Evolutionary conservation across 2,113 vertebrate species (phyloP), one percentile per base, ranked within the genome.

Genomic region (Polypterus bichir): DNA sequence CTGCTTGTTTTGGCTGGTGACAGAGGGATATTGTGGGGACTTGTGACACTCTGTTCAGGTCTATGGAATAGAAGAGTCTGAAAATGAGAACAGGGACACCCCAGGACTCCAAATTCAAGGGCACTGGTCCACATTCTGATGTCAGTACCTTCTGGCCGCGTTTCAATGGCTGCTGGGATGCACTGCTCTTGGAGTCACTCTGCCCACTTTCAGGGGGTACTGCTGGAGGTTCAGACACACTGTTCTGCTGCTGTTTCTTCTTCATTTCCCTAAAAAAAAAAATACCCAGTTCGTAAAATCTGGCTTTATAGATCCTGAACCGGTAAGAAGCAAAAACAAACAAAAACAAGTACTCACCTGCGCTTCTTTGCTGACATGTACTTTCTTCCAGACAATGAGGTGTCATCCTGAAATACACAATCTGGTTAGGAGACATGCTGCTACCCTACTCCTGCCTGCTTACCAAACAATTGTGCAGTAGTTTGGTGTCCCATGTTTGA

Each of bases 331-430:
- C 27, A 27, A 27, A 27, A 7, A 51, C 49, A 51, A 6, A 7
- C n/a, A n/a, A n/a, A n/a, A 27, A 51, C 49, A 51, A 9, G 9
- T 9, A 51, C 64, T 90, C 77, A 98, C 96, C 93, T 89, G 73
- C 90, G 86, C 79, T 99, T 89, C 74, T 93, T 98, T 69, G 92
- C 92, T 49, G 92, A 93, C 68, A 96, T 78, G 67, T 94, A 92
- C 73, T 94, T 92, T 52, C 77, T 83, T 46, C 81, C 84, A 56
- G 87, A 89, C 60, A 76, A 65, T 61, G 88, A 90, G 54, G 61
- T 64, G 4, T 90, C 88, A 49, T 54, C 65, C 94, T 99, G 66
- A 59, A 64, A 10, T 27, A 27, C 27, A 27, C 27, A 27, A 27
- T 27, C 1, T 27, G 27, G 27, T 27, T 27, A 27, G 27, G 27